phyloP scores from a whole-genome alignment of 1,140 invertebrate species.

The Papilio polytes region DNA sequence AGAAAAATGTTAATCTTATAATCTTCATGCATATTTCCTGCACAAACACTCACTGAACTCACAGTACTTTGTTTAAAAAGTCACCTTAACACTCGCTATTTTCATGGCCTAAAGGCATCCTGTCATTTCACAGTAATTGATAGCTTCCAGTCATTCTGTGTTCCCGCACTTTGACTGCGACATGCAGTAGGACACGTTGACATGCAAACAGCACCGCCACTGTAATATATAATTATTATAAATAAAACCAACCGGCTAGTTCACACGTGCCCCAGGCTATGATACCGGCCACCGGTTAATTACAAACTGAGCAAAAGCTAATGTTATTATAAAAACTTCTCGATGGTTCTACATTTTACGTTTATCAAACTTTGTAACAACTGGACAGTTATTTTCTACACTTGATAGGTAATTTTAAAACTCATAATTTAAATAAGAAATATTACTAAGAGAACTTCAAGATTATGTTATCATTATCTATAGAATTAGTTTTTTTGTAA shows the following conservation, averaged over 20 bases:
- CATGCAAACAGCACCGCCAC: slow-evolving; percentile 39
- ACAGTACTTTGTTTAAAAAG: neutral
- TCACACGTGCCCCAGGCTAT: slow-evolving; percentile 30
- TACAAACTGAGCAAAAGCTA: slow-evolving; percentile 5
- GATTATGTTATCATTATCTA: too few relatives aligned
- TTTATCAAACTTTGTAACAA: slow-evolving; percentile 30
- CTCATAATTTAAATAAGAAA: neutral
- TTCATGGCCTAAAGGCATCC: slow-evolving; percentile 35
- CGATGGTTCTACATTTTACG: slow-evolving; percentile 7
- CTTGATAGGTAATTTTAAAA: slow-evolving; percentile 18
- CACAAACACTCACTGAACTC: neutral
- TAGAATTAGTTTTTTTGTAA: too few relatives aligned
- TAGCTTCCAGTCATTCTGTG: slow-evolving; percentile 43
- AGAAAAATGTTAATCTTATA: too few relatives aligned
- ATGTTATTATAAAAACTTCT: slow-evolving; percentile 26
- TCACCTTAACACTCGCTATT: slow-evolving; percentile 17
- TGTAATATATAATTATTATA: slow-evolving; percentile 38
- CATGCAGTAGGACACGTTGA: slow-evolving; percentile 44
- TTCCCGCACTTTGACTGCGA: slow-evolving; percentile 41
- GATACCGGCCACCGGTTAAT: slow-evolving; percentile 32
- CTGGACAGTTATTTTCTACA: neutral
- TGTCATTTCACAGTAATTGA: slow-evolving; percentile 49
- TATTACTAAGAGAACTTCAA: neutral
- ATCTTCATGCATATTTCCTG: neutral
- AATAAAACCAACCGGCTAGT: slow-evolving; percentile 27